Percentiles rank a stretch among this genome's conserved stretches.
Evolutionary conservation across 23 tunicate species (phyloP).

Genomic region (Trididemnum miniatum): DNA sequence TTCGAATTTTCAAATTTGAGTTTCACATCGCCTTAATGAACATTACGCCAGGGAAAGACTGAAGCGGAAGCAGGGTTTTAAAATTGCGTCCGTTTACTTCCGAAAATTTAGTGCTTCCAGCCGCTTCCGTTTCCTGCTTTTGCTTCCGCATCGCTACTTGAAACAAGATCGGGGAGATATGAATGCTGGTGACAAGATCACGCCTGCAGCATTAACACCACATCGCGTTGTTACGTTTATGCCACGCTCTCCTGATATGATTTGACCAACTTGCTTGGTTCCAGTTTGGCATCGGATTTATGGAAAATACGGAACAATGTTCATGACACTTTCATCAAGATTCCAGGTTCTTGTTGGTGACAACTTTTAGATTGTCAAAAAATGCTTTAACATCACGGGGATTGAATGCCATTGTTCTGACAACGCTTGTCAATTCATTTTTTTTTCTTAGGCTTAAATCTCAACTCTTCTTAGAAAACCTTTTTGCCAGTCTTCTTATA

Average conservation of each 20-base stretch:
- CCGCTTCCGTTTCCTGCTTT: no score
- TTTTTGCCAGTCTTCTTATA: constrained; percentile 46
- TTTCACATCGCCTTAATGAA: no score
- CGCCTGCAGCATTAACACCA: constrained; percentile 29
- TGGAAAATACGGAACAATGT: not conserved
- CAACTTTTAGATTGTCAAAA: constrained; percentile 31
- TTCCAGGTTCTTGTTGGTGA: constrained; percentile 14
- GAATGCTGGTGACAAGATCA: constrained; percentile 12
- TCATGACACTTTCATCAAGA: constrained; percentile 33
- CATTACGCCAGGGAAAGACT: no score
- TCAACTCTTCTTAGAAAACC: constrained; percentile 32
- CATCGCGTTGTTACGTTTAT: constrained; percentile 29
- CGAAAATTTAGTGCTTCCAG: no score
- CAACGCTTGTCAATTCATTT: constrained; percentile 38
- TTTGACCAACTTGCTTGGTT: constrained; percentile 32
- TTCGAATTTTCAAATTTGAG: no score
- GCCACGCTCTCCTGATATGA: constrained; percentile 29
- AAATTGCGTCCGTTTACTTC: no score
- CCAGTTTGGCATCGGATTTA: constrained; percentile 10
- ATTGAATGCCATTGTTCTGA: constrained; percentile 45
- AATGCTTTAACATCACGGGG: constrained; percentile 4
- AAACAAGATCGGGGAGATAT: constrained; percentile 3
- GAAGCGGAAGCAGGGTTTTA: no score
- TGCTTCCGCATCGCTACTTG: not conserved
- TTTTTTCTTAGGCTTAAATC: constrained; percentile 24